Percentiles rank a stretch among this genome's conserved stretches.
These are phyloP conservation scores for Netelia inedita DNA, from an alignment of 2,888 invertebrate species.

Conservation along the genomic window DNA sequence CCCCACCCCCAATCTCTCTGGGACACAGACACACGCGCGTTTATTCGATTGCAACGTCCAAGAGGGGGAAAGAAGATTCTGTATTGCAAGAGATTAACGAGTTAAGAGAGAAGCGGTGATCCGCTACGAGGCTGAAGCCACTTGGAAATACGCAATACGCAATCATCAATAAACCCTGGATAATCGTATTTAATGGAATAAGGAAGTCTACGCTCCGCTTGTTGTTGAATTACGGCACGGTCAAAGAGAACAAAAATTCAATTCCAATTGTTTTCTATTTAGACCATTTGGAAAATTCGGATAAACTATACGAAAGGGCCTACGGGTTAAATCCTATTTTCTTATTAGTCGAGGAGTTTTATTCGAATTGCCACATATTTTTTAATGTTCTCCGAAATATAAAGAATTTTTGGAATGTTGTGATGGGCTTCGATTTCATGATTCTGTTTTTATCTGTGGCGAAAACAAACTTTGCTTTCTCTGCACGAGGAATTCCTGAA, in stretches of 20 bases:
- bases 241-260: slow-evolving; percentile 8
- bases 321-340: too few relatives aligned
- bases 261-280: neutral
- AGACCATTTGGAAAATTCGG: neutral
- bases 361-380: too few relatives aligned
- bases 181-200: slow-evolving; percentile 74
- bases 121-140: slow-evolving; percentile 36
- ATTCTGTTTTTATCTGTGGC: too few relatives aligned
- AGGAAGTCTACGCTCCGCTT: neutral
- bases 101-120: slow-evolving; percentile 55
- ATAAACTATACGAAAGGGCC: too few relatives aligned
- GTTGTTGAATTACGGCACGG: neutral
- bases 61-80: slow-evolving; percentile 62
- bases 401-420: too few relatives aligned
- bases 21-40: too few relatives aligned
- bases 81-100: slow-evolving; percentile 73
- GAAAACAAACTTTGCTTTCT: too few relatives aligned
- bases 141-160: slow-evolving; percentile 56
- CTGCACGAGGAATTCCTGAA: too few relatives aligned
- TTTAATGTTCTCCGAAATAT: too few relatives aligned
- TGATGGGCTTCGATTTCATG: too few relatives aligned
- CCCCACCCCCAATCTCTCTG: too few relatives aligned
- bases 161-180: slow-evolving; percentile 75
- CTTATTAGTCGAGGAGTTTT: too few relatives aligned
- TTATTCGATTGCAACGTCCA: slow-evolving; percentile 32